A percentile compares a stretch with the other conserved stretches of the same genome.
phyloP scores from a whole-genome alignment of 2,797 vertebrate species.

The Lepus townsendii region DNA sequence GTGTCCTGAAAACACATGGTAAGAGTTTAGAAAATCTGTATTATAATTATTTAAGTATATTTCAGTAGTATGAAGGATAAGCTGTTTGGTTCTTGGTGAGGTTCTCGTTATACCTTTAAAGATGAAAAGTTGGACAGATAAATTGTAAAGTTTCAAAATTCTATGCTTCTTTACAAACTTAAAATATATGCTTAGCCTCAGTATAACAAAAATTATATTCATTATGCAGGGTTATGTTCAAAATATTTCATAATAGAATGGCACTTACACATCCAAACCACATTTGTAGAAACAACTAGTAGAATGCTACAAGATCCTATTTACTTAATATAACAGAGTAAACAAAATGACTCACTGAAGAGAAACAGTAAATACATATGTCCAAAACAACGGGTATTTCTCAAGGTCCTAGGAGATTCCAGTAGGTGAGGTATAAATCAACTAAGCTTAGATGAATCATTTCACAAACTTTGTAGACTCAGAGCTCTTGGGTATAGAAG shows the following conservation, averaged over 20 bases:
- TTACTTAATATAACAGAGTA: conserved; percentile 37
- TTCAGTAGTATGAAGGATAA: not conserved
- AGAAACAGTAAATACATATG: not conserved
- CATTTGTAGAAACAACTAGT: not conserved
- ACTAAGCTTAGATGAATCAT: not conserved
- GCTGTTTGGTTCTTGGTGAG: not conserved
- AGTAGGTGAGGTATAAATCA: not conserved
- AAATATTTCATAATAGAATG: not conserved
- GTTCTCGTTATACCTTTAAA: not conserved
- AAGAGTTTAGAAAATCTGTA: not conserved
- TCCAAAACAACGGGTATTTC: not conserved
- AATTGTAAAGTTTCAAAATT: conserved; percentile 6
- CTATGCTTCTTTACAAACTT: not conserved
- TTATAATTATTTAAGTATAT: not conserved
- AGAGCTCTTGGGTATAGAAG: not conserved
- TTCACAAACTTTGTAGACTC: not conserved
- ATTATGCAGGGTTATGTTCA: not conserved
- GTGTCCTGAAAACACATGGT: not conserved
- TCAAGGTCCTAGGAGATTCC: not conserved
- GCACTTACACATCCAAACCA: not conserved
- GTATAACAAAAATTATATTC: not conserved
- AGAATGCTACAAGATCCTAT: not conserved
- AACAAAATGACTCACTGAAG: not conserved
- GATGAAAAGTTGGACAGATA: not conserved
- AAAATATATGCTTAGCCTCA: not conserved